These are phyloP conservation scores for Phrixothrix hirtus DNA, from an alignment of 2,888 invertebrate genomes.

Conservation along the genomic window DNA sequence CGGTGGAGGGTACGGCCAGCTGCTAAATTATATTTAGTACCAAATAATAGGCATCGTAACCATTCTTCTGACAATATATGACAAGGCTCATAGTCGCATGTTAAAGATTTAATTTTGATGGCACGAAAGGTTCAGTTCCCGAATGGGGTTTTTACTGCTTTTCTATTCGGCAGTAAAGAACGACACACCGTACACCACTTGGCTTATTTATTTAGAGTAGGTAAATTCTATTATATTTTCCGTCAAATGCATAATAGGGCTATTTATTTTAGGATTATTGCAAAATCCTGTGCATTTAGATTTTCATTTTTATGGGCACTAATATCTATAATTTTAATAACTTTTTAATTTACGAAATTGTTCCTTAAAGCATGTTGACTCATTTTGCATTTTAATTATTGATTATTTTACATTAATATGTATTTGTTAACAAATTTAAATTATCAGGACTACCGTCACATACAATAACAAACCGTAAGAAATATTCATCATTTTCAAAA, in stretches of 20 bases:
- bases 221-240: constrained; percentile 28
- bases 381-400: too few species aligned
- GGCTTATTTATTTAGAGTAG: constrained; percentile 33
- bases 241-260: constrained; percentile 5
- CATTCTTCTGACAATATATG: constrained; percentile 20
- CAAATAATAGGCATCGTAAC: constrained; percentile 37
- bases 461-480: too few species aligned
- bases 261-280: constrained; percentile 13
- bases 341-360: too few species aligned
- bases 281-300: too few species aligned
- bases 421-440: too few species aligned
- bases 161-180: constrained; percentile 41
- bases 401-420: too few species aligned
- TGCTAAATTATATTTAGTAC: constrained; percentile 53
- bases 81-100: constrained; percentile 42
- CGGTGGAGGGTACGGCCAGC: constrained; percentile 52
- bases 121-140: constrained; percentile 44
- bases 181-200: constrained; percentile 25
- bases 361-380: too few species aligned
- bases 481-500: too few species aligned
- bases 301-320: neutral
- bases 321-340: too few species aligned
- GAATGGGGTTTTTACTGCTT: constrained; percentile 52
- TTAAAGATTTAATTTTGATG: constrained; percentile 39
- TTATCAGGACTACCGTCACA: too few species aligned